Conservation (phyloP, 2,113 vertebrate genomes). For the Syrmaticus mikado region DNA sequence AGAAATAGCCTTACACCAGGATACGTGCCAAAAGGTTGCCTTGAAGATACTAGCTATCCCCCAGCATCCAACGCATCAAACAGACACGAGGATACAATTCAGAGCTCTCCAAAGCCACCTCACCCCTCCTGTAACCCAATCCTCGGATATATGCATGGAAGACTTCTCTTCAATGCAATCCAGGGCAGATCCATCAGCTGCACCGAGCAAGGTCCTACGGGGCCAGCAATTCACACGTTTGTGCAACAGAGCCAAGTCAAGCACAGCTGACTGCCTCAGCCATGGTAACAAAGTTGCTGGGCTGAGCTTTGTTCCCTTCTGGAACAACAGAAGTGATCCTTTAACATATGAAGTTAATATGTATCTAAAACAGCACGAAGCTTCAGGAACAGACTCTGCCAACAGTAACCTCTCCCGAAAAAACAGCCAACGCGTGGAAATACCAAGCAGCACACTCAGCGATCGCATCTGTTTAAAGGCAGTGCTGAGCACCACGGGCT, state of each 20-base stretch:
- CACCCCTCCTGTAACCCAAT: background rate
- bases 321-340: background rate
- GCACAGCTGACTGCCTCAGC: accelerated
- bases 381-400: background rate
- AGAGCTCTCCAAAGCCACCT: background rate
- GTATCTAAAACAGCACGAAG: background rate
- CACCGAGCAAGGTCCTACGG: accelerated
- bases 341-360: background rate
- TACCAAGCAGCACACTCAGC: background rate
- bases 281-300: background rate
- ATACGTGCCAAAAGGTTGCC: background rate
- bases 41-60: too few species aligned
- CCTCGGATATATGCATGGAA: background rate
- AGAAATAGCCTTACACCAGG: background rate
- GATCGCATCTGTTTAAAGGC: background rate
- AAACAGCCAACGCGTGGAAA: accelerated
- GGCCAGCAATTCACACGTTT: background rate
- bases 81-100: background rate
- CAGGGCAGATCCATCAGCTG: background rate
- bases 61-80: too few species aligned
- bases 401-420: accelerated
- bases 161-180: accelerated
- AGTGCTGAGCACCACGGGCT: background rate
- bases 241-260: background rate
- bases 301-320: background rate